Percentiles rank a stretch among this genome's conserved stretches.
These are phyloP conservation scores for Antennarius maculatus DNA, from an alignment of 2,797 vertebrate species.

Conservation along the genomic window DNA sequence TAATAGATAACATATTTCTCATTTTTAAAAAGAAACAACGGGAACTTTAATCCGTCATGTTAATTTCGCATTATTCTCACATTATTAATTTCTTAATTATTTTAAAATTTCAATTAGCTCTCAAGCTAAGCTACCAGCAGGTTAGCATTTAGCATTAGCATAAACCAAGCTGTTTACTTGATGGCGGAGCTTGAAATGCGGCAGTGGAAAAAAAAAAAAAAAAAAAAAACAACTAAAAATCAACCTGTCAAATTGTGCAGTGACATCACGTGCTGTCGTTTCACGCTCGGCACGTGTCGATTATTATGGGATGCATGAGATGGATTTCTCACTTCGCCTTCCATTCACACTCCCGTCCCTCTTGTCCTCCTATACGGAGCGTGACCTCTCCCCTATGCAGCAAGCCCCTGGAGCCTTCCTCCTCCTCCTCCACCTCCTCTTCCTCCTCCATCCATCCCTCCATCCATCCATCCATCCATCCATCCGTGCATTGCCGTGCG, in stretches of 20 bases:
- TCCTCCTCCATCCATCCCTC: too few species aligned
- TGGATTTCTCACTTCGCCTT: slow-evolving; percentile 53
- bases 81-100: too few species aligned
- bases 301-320: slow-evolving; percentile 10
- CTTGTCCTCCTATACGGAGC: slow-evolving; percentile 43
- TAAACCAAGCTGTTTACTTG: slow-evolving; percentile 2
- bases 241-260: too few species aligned
- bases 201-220: too few species aligned
- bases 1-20: too few species aligned
- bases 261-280: slow-evolving; percentile 9
- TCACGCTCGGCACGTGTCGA: slow-evolving; percentile 4
- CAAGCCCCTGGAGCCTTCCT: slow-evolving; percentile 26
- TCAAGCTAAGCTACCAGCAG: slow-evolving; percentile 2
- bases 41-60: too few species aligned
- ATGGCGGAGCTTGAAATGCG: slow-evolving; percentile 5
- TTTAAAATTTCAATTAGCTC: too few species aligned
- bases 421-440: neutral
- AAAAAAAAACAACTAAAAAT: too few species aligned
- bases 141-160: neutral
- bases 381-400: slow-evolving; percentile 39
- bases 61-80: too few species aligned
- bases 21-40: too few species aligned
- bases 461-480: too few species aligned
- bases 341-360: slow-evolving; percentile 50
- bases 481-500: too few species aligned